These are phyloP conservation scores for Ochotona curzoniae DNA, from an alignment of 2,113 vertebrate species.

Conservation along the genomic window DNA sequence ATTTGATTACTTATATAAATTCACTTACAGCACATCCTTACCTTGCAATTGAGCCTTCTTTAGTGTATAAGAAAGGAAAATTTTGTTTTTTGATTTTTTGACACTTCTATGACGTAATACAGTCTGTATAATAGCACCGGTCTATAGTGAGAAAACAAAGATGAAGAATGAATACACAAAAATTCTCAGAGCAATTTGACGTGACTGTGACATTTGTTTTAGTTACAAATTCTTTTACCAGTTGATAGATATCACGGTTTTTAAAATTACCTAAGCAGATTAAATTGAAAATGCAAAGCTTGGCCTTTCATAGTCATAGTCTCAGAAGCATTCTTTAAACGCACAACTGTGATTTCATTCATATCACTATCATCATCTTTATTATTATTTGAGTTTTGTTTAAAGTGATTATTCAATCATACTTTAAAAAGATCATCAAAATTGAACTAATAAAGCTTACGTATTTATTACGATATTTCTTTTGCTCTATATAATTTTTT, in stretches of 20 bases:
- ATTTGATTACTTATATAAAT: background rate
- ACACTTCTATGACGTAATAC: background rate
- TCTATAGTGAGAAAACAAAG: background rate
- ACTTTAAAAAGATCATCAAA: too few species aligned
- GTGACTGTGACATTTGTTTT: background rate
- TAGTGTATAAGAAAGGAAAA: background rate
- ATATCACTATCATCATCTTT: background rate
- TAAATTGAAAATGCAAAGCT: background rate
- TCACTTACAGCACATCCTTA: background rate
- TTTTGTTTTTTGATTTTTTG: background rate
- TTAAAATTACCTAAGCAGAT: background rate
- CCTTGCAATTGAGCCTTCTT: background rate
- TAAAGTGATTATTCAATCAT: background rate
- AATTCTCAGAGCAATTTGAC: background rate
- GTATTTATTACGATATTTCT: too few species aligned
- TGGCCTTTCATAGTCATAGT: background rate
- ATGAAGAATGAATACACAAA: background rate
- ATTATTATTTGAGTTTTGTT: background rate
- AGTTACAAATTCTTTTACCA: background rate
- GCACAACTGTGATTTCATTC: background rate
- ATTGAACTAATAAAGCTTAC: too few species aligned
- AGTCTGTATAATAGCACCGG: background rate
- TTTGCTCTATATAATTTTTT: too few species aligned
- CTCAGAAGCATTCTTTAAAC: background rate
- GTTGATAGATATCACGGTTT: background rate